Percentiles rank a stretch among this genome's conserved stretches.
Conservation (phyloP, 2,888 invertebrate genomes). For the Standfussiana lucernea region DNA sequence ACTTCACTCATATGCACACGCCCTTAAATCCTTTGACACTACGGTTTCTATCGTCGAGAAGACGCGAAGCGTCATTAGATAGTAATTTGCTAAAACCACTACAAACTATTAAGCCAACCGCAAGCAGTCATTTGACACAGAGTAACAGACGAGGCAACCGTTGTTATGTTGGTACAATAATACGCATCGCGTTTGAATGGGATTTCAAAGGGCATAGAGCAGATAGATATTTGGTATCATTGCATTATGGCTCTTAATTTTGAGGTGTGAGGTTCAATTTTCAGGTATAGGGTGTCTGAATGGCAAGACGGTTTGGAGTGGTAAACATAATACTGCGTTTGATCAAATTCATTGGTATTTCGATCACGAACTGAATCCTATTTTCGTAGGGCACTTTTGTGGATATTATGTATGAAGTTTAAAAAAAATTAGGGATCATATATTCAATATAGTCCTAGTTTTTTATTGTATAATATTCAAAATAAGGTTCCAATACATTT, state of each 20-base stretch:
- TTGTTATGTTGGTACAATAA: constrained; percentile 39
- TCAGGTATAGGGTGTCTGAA: background rate
- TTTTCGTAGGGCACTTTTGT: background rate
- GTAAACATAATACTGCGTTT: background rate
- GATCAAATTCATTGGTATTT: background rate
- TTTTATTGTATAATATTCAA: background rate
- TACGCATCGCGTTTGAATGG: background rate
- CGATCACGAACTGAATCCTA: background rate
- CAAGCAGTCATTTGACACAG: constrained; percentile 57
- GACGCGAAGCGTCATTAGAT: constrained; percentile 61
- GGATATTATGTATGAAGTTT: background rate
- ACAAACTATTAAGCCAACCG: constrained; percentile 43
- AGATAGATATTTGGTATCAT: constrained; percentile 4
- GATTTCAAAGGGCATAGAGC: constrained; percentile 14
- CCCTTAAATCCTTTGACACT: constrained; percentile 37
- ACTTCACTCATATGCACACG: constrained; percentile 9
- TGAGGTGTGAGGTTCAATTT: constrained; percentile 13
- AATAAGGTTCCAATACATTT: background rate
- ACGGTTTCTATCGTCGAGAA: constrained; percentile 25
- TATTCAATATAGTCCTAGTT: background rate
- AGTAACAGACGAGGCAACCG: constrained; percentile 40
- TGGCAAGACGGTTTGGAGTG: background rate
- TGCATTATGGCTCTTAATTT: constrained; percentile 5
- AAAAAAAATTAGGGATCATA: background rate
- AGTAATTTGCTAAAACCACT: constrained; percentile 60